A percentile compares a stretch with the other conserved stretches of the same genome.
These are phyloP conservation scores for Hipparchia sbordonii DNA, from an alignment of 2,888 invertebrate species.

Conservation along the genomic window DNA sequence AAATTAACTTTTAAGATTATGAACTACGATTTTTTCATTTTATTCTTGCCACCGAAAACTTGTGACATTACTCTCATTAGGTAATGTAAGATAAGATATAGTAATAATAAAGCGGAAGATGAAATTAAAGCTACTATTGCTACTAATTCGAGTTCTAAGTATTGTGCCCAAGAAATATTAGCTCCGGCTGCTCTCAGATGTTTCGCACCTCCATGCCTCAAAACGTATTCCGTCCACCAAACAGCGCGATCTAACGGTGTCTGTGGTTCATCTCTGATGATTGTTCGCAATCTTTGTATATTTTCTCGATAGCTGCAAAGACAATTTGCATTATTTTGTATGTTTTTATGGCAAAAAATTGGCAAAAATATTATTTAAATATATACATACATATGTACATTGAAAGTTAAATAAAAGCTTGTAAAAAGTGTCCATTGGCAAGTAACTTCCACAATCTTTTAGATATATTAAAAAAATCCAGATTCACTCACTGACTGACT, in stretches of 20 bases:
- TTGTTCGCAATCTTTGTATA: conserved; percentile 35
- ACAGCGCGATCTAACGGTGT: conserved; percentile 33
- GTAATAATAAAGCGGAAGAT: not conserved
- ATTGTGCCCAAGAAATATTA: conserved; percentile 43
- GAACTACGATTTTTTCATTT: not conserved
- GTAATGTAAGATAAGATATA: conserved; percentile 19
- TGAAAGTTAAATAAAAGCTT: no score
- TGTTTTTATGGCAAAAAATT: not conserved
- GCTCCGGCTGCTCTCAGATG: conserved; percentile 47
- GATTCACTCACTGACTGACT: no score
- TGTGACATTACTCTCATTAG: not conserved
- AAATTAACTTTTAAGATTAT: not conserved
- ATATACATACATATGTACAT: no score
- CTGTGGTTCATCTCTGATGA: conserved; percentile 47
- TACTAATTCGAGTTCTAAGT: conserved; percentile 35
- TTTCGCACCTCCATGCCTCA: conserved; percentile 47
- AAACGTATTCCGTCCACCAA: conserved; percentile 50
- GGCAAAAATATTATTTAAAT: no score
- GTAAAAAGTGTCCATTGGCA: no score
- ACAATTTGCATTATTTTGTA: not conserved
- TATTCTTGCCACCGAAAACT: no score
- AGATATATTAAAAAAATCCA: no score
- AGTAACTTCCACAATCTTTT: no score
- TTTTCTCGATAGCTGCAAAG: conserved; percentile 42
- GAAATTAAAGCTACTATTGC: not conserved